Base-by-base conservation (phyloP, 2,113 vertebrate genomes). In the Nibea albiflora region DNA sequence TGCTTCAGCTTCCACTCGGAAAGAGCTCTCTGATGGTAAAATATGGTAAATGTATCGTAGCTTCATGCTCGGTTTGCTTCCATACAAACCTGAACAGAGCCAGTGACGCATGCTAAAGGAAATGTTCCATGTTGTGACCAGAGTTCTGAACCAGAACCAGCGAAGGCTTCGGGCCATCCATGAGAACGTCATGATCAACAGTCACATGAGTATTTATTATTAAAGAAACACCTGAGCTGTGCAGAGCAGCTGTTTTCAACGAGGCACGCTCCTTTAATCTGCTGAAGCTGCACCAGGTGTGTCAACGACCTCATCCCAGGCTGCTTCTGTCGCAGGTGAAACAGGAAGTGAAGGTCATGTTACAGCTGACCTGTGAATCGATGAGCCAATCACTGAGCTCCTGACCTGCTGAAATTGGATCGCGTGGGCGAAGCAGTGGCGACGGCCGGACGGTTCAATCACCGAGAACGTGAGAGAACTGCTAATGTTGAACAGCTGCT, bases 341-440 rank as follows among this genome's bases (percentile, higher is more conserved):
- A 19, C 35, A 47, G 58, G n/a, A 58, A 57, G 20, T 71, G 50
- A 71, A 77, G 73, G 53, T 77, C 1, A 28, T 8, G 12, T 64
- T 47, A 11, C 15, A 0, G 28, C 44, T 44, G 31, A 58, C 28
- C 26, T 39, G n/a, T 15, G 5, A 61, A 47, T 24, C 2, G 1
- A 26, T 16, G 14, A 4, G 54, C 60, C 79, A 78, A 50, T 76
- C 50, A 5, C 1, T 14, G n/a, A n/a, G n/a, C n/a, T n/a, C n/a
- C n/a, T n/a, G 80, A 86, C 66, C 72, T 0, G 35, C 35, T 78
- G 72, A 80, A 79, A 83, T 76, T 56, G n/a, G 66, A 83, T 79
- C 53, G 4, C 2, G 26, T 26, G 66, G 24, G 11, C 14, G 11
- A 35, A 63, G 42, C 42, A 16, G 68, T 31, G 31, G 31, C 44